Evolutionary conservation across 2,888 invertebrate species (phyloP), one percentile per base, ranked within the genome.

Genomic region (Caenorhabditis zanzibari): DNA sequence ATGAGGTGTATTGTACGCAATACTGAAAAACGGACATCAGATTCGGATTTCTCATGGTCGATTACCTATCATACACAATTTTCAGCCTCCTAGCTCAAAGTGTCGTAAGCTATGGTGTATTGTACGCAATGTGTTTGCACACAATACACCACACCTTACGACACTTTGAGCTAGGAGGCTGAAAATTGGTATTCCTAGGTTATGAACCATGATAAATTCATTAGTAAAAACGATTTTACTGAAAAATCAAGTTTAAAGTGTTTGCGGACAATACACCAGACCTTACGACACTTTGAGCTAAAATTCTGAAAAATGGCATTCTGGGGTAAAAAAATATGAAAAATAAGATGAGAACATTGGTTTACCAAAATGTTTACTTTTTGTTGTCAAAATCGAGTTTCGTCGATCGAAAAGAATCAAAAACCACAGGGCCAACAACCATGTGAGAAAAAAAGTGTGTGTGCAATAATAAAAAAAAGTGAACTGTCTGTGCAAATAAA

Each of bases 251-350:
- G 19, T 19, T 19, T 7, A 24, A 52, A 26, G 58, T 58, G 58
- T 35, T 59, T 59, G 59, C 59, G 22, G 35, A 59, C 59, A 6
- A 35, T 35, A 22, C 59, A n/a, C 38, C 1, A 59, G 0, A 38
- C 7, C 35, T 35, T 38, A 59, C 59, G 59, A 59, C 59, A 59
- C 19, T 59, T 59, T 19, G 19, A 32, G 19, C 35, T 19, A 38
- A 2, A 16, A 2, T 0, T 2, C 59, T 59, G 12, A 22, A 38
- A 59, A 59, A n/a, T 59, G 10, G 0, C 1, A 6, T 12, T 0
- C 26, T 7, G 26, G 16, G 0, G 28, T 56, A 32, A 56, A 16
- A 56, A 16, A 5, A 2, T 14, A 19, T 10, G 47, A 47, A 1
- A 4, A 44, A 44, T 44, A 5, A 5, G 16, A 14, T 14, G 44